These are phyloP conservation scores for Aphodius granarius DNA, from an alignment of 2,888 invertebrate species.

Conservation along the genomic window DNA sequence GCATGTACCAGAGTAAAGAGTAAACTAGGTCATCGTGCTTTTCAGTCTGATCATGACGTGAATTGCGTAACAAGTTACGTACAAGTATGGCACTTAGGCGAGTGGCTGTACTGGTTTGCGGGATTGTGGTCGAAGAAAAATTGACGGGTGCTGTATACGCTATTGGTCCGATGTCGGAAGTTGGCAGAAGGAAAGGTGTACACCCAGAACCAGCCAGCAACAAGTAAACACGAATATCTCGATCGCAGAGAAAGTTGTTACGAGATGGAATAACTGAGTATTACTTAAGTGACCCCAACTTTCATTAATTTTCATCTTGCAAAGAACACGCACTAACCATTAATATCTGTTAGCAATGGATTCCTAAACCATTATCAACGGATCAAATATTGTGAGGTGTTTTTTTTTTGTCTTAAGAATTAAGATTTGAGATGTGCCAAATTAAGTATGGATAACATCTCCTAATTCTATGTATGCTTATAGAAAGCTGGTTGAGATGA, in stretches of 20 bases:
- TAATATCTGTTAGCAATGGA: too few relatives aligned
- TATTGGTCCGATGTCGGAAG: not conserved
- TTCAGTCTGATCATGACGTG: not conserved
- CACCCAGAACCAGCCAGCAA: conserved; percentile 16
- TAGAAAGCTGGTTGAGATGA: not conserved
- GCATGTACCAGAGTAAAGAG: not conserved
- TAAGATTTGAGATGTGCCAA: too few relatives aligned
- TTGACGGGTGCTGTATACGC: not conserved
- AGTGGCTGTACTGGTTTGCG: not conserved
- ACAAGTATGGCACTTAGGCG: not conserved
- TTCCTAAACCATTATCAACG: too few relatives aligned
- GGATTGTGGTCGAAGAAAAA: not conserved
- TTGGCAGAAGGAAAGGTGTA: not conserved
- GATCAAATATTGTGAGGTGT: too few relatives aligned
- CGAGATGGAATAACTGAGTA: conserved; percentile 26
- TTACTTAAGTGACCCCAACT: conserved; percentile 29
- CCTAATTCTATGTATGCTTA: too few relatives aligned
- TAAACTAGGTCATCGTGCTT: not conserved
- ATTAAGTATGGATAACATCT: too few relatives aligned
- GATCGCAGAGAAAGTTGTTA: conserved; percentile 37
- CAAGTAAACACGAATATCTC: conserved; percentile 33
- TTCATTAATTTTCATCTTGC: conserved; percentile 26
- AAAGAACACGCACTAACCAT: not conserved
- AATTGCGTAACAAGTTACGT: not conserved
- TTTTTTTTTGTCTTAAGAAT: too few relatives aligned